Base-by-base conservation (phyloP, 2,888 invertebrate genomes). In the Plebejus argus region DNA sequence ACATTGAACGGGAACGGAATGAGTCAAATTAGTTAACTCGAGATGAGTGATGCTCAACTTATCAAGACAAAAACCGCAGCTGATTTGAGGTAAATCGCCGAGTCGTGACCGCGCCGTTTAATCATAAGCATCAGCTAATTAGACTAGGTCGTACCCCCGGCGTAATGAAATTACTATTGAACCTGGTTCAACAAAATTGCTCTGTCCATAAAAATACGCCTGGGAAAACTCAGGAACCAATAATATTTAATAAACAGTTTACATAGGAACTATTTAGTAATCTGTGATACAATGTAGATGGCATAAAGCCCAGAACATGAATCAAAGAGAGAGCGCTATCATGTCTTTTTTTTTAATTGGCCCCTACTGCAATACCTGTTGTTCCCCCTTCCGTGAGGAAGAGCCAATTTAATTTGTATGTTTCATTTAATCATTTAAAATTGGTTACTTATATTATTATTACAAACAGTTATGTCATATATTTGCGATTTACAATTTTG, bases 121-220 rank as follows among this genome's bases (percentile, higher is more conserved):
- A 93, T 93, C 89, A 93, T 92, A 92, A 93, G 89, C 89, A 92
- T 92, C 91, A 88, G 90, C 88, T 93, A 94, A 94, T 94, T 93
- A 93, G 91, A 93, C 88, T 91, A 90, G 92, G 91, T 91, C 90
- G 90, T 92, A 91, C 91, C 91, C 86, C 83, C 86, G 89, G 86
- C 83, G 89, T 93, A 92, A 93, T 92, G 92, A 92, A 93, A 91
- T 92, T 87, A 90, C 91, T 90, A 91, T 89, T 89, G 90, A 90
- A 90, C 88, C 88, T 89, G 87, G 88, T 90, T 89, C 86, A 80
- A 82, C 83, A 89, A 92, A 92, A 93, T 92, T 93, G 88, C 78
- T 18, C 12, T 66, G 12, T 66, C 15, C 28, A 33, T 33, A 66
- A 66, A 66, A 33, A 66, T 66, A 66, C 7, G 28, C 15, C 66